A percentile compares a stretch with the other conserved stretches of the same genome.
Evolutionary conservation across 2,797 vertebrate genomes (phyloP).

Genomic region (Chrosomus eos): DNA sequence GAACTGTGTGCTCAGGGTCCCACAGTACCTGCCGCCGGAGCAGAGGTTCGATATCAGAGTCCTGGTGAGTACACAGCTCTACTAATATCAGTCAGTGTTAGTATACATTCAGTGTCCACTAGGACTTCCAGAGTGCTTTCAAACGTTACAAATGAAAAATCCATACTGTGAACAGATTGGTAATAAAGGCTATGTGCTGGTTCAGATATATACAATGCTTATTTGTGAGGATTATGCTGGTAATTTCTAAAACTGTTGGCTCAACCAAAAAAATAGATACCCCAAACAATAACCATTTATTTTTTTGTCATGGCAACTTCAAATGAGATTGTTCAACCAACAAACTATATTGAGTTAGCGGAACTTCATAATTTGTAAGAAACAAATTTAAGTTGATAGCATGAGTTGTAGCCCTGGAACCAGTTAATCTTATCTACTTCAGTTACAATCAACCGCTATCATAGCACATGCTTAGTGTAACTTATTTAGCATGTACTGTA

Average conservation of each 20-base stretch:
- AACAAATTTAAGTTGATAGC: no score
- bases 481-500: background rate
- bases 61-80: conserved; percentile 81
- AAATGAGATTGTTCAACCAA: background rate
- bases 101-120: background rate
- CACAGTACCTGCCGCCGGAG: conserved; percentile 94
- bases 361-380: no score
- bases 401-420: no score
- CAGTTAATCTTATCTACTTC: background rate
- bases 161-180: background rate
- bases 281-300: background rate
- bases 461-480: background rate
- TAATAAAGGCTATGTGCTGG: background rate
- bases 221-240: background rate
- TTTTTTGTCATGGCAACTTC: background rate
- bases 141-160: background rate
- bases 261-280: background rate
- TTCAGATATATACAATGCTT: background rate
- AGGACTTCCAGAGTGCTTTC: conserved; percentile 5
- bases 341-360: no score
- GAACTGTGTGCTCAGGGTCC: conserved; percentile 95
- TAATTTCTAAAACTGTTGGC: background rate
- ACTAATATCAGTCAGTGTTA: background rate
- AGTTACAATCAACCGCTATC: background rate
- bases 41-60: conserved; percentile 97